These are phyloP conservation scores for Drosophila paranaensis DNA, from an alignment of 2,888 invertebrate genomes.

Conservation along the genomic window DNA sequence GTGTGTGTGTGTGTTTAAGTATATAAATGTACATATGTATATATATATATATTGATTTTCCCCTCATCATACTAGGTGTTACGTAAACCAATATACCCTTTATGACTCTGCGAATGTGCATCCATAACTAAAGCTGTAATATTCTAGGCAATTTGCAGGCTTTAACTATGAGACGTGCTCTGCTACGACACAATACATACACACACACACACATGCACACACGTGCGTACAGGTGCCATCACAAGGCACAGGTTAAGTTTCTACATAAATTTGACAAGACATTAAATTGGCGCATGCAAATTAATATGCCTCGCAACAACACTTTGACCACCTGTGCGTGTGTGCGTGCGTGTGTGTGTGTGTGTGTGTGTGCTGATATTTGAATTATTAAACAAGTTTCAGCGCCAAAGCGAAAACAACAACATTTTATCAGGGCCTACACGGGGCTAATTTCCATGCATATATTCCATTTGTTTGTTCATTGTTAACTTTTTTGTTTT, in stretches of 20 bases:
- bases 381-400: constrained; percentile 77
- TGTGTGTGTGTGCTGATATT: constrained; percentile 41
- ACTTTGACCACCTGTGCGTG: constrained; percentile 1
- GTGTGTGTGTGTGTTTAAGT: neutral
- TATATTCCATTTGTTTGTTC: constrained; percentile 61
- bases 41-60: neutral
- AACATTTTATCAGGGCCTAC: constrained; percentile 65
- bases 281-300: constrained; percentile 60
- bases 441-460: constrained; percentile 66
- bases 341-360: neutral
- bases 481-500: constrained; percentile 53
- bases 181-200: neutral
- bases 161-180: neutral
- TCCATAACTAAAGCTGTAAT: neutral
- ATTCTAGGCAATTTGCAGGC: neutral
- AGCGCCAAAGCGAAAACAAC: constrained; percentile 60
- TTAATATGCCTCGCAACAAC: constrained; percentile 31
- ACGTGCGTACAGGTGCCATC: constrained; percentile 10
- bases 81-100: neutral
- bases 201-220: neutral
- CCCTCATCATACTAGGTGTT: neutral
- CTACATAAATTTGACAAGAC: constrained; percentile 45
- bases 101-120: neutral
- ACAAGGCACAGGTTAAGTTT: constrained; percentile 27
- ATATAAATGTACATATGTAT: no score